A percentile compares a stretch with the other conserved stretches of the same genome.
These are phyloP conservation scores for Cheilosia impressa DNA, from an alignment of 2,888 invertebrate genomes.

Conservation along the genomic window DNA sequence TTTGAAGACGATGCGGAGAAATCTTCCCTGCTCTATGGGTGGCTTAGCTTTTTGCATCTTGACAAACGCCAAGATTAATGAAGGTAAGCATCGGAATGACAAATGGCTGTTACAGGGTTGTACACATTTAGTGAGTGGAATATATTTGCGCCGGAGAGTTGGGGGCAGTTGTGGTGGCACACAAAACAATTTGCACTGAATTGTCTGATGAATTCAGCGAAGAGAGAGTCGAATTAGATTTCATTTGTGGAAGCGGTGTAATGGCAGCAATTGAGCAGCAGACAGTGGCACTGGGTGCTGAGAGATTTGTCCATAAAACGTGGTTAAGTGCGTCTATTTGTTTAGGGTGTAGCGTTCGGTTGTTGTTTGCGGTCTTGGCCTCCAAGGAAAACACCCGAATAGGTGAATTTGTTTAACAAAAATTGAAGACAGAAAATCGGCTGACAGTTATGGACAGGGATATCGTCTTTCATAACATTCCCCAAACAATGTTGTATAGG, in stretches of 20 bases:
- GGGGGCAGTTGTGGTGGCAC: not conserved
- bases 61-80: constrained; percentile 75
- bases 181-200: constrained; percentile 71
- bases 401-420: too few relatives aligned
- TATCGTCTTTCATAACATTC: too few relatives aligned
- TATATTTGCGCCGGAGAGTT: constrained; percentile 46
- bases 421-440: too few relatives aligned
- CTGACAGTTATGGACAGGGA: too few relatives aligned
- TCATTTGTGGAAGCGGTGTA: constrained; percentile 60
- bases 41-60: constrained; percentile 73
- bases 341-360: not conserved
- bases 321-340: constrained; percentile 37
- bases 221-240: constrained; percentile 55
- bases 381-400: too few relatives aligned
- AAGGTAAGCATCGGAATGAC: constrained; percentile 72
- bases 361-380: not conserved
- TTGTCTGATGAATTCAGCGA: constrained; percentile 65
- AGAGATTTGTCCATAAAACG: constrained; percentile 33
- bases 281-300: not conserved
- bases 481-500: too few relatives aligned
- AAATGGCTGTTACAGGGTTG: constrained; percentile 66
- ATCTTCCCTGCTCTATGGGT: constrained; percentile 18
- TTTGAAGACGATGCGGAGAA: not conserved
- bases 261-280: constrained; percentile 39
- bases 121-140: constrained; percentile 61